These are phyloP conservation scores for Pempheris klunzingeri DNA, from an alignment of 2,797 vertebrate species.

Conservation along the genomic window DNA sequence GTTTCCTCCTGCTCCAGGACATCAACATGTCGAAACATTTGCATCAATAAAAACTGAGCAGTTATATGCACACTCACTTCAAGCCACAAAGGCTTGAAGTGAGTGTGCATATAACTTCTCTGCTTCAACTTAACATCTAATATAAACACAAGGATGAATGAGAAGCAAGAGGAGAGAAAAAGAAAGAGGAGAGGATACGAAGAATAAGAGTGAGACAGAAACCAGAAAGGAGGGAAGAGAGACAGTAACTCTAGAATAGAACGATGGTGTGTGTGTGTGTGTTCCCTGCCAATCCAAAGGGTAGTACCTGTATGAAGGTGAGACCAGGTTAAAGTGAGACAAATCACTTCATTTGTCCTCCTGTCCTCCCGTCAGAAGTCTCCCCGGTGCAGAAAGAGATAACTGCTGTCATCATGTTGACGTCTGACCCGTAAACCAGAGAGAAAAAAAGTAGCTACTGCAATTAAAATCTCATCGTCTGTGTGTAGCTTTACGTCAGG, in stretches of 20 bases:
- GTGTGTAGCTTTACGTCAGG: too few species aligned
- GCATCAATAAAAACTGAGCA: too few species aligned
- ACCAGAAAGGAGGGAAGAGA: not conserved
- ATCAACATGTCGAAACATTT: too few species aligned
- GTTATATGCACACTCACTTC: too few species aligned
- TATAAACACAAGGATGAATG: not conserved
- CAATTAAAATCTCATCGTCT: not conserved
- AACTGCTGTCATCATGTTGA: conserved; percentile 3
- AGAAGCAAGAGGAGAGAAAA: not conserved
- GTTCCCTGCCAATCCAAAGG: conserved; percentile 6
- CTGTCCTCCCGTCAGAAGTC: conserved; percentile 12
- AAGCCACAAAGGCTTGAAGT: too few species aligned
- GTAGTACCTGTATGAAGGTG: not conserved
- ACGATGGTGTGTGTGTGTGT: conserved; percentile 16
- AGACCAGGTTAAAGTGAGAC: conserved; percentile 11
- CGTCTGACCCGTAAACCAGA: not conserved
- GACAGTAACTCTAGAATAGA: too few species aligned
- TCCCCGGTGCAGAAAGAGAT: not conserved
- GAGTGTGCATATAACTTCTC: too few species aligned
- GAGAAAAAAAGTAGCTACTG: not conserved
- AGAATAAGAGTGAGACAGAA: not conserved
- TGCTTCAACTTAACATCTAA: too few species aligned
- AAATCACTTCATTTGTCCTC: conserved; percentile 7
- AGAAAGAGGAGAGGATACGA: not conserved
- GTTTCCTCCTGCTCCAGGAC: too few species aligned